Evolutionary conservation across 2,113 vertebrate species (phyloP).

Genomic region (Neomonachus schauinslandi): DNA sequence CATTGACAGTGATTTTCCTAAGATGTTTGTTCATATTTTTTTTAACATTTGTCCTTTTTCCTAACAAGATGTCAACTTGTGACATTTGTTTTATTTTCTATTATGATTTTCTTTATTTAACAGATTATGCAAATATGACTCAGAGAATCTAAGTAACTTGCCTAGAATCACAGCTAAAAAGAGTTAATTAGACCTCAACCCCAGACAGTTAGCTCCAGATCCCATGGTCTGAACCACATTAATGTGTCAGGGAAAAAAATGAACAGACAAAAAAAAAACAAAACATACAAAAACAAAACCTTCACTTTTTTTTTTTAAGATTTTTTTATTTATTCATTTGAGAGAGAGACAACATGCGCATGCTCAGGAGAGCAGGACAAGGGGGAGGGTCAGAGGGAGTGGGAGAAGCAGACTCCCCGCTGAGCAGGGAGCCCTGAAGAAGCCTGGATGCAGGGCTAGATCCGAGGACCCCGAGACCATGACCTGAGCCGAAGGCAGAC

Average conservation of each 20-base stretch:
- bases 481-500: neutral
- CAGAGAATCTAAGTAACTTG: neutral
- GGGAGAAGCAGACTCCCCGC: neutral
- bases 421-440: neutral
- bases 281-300: neutral
- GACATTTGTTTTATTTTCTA: neutral
- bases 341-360: neutral
- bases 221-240: neutral
- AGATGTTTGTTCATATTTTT: neutral
- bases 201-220: neutral
- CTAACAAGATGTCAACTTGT: neutral
- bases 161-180: neutral
- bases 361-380: neutral
- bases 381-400: neutral
- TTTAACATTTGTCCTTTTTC: neutral
- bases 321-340: neutral
- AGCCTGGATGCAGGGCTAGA: neutral
- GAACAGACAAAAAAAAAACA: neutral
- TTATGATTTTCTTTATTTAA: neutral
- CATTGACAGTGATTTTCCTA: neutral
- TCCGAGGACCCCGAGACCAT: neutral
- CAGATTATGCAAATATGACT: neutral
- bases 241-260: neutral
- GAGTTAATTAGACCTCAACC: neutral
- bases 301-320: neutral